Evolutionary conservation across 2,888 invertebrate species (phyloP), one percentile per base, ranked within the genome.

Genomic region (Phyllotreta striolata): DNA sequence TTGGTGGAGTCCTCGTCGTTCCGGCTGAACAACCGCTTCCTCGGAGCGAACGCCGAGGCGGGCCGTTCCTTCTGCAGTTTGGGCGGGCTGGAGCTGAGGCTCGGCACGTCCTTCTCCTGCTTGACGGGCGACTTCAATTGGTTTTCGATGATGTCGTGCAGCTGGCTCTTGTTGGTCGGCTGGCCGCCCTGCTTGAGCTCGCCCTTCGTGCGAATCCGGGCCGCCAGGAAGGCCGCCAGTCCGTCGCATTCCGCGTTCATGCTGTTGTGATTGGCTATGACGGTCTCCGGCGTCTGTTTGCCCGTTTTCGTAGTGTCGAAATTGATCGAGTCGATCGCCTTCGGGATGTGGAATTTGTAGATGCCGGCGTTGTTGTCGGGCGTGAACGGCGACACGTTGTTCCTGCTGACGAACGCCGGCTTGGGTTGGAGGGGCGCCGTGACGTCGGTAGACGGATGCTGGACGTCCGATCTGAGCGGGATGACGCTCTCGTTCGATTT

Each of bases 201-300:
- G 1, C 92, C 94, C 82, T 94, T 94, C 3, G 94, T 95, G 70
- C 93, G 85, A 75, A 94, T 93, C 76, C 93, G 85, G 8, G 91
- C 88, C 3, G 88, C 87, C 1, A 88, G 86, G 58, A 87, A 78
- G 62, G 86, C 82, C 41, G 89, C 89, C 49, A 90, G 76, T 24
- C 85, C 85, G 75, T 86, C 85, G 41, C 81, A 75, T 70, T 83
- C 83, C n/a, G 75, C 73, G 64, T 75, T 75, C 1, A 75, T 61
- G 51, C 40, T 56, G 57, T 69, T 68, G 57, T 72, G 72, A 59
- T 73, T 75, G 37, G 69, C 73, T 62, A 76, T 76, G 56, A 77
- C 70, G 55, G 75, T 72, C 55, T 77, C 75, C 54, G 65, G 64
- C 39, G 44, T 55, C 41, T 72, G 67, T 62, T 69, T 69, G 34